Evolutionary conservation across 1,140 invertebrate genomes (phyloP), one percentile per base, ranked within the genome.

Genomic region (Trypoxylus dichotomus): DNA sequence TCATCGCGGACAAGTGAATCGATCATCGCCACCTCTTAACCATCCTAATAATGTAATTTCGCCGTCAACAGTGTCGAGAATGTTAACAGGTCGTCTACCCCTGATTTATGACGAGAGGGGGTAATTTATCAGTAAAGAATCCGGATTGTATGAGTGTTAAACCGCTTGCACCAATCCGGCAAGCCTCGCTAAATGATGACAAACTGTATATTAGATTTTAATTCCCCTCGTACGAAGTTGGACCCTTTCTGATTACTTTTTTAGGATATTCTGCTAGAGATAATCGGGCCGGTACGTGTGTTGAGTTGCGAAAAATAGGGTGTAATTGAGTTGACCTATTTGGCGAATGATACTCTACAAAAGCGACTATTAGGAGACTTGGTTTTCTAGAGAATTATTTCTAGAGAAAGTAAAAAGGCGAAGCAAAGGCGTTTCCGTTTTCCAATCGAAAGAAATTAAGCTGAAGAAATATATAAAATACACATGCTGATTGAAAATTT

Each of bases 151-250:
- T 15, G 47, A 15, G 6, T 0, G 47, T 54, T 54, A 54, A 21
- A n/a, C 47, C 47, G 47, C 47, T 3, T 19, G 47, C 47, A 3
- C 15, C 47, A 19, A 19, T 54, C 47, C 15, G n/a, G 47, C 47
- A 19, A 54, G 15, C 15, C 47, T 54, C 15, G 15, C 47, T 54
- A 54, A 54, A 54, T n/a, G 47, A 54, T 54, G 47, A 54, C 47
- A 54, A 54, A 54, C 47, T 54, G 47, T 54, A 54, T 54, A 54
- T 54, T 54, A 54, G 47, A 54, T 54, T 54, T 54, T 54, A 54
- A 54, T 54, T 54, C 47, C 47, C 47, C n/a, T 19, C 15, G 2
- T 54, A 2, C 19, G 47, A 19, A n/a, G 47, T 2, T n/a, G 47
- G 15, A 54, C 15, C n/a, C n/a, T 19, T n/a, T 3, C 43, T 47